A percentile compares a stretch with the other conserved stretches of the same genome.
Evolutionary conservation across 2,888 invertebrate genomes (phyloP).

Genomic region (Nipponacmea schrenckii): DNA sequence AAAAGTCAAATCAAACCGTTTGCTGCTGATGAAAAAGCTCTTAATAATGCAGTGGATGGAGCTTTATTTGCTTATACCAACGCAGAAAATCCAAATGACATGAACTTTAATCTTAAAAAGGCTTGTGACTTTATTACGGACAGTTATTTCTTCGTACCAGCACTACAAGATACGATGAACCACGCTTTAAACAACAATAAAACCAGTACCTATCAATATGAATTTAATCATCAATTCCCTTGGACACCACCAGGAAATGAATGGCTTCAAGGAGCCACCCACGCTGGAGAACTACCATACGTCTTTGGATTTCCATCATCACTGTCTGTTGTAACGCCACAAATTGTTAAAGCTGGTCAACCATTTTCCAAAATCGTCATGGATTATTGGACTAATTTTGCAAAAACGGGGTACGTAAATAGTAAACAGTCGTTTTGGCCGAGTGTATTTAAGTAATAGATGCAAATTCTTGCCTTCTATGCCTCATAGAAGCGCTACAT

Average conservation of each 20-base stretch:
- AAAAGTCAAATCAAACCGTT: not conserved
- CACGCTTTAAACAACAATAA: not conserved
- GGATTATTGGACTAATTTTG: conserved; percentile 5
- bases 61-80: not conserved
- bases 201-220: not conserved
- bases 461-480: not conserved
- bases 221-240: not conserved
- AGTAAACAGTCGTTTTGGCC: not conserved
- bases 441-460: not conserved
- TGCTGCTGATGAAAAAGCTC: not conserved
- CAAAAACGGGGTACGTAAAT: not conserved
- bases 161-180: not conserved
- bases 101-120: not conserved
- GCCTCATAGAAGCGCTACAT: not conserved
- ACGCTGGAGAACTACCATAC: not conserved
- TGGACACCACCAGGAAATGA: not conserved
- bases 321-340: not conserved
- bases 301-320: not conserved
- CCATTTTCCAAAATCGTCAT: not conserved
- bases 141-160: not conserved
- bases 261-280: not conserved
- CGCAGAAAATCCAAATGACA: conserved; percentile 1
- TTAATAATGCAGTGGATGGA: not conserved
- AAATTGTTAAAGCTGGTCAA: not conserved
- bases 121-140: not conserved